phyloP scores from a whole-genome alignment of 1,140 invertebrate genomes.

The Teleopsis dalmanni region DNA sequence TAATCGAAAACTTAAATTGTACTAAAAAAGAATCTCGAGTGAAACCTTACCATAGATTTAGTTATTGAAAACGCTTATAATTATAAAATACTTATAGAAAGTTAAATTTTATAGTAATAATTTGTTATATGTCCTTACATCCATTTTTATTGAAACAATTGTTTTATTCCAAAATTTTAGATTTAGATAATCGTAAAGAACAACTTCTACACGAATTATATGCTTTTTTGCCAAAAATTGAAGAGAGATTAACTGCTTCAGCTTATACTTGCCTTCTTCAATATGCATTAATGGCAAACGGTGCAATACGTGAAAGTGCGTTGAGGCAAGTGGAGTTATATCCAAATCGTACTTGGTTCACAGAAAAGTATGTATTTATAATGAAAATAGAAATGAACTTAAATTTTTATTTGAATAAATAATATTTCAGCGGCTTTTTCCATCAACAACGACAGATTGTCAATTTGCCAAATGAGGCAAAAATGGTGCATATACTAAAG shows the following conservation, averaged over 20 bases:
- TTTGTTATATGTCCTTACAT: no score
- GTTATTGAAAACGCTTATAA: no score
- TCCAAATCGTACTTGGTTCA: conserved; percentile 27
- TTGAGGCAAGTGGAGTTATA: conserved; percentile 31
- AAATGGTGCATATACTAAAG: conserved; percentile 21
- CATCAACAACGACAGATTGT: conserved; percentile 34
- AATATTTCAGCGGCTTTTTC: conserved; percentile 23
- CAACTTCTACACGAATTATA: conserved; percentile 10
- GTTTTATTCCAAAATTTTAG: no score
- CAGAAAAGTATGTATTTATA: conserved; percentile 22
- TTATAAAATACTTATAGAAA: no score
- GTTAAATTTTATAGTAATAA: no score
- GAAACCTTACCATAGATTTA: no score
- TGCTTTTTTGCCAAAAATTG: conserved; percentile 42
- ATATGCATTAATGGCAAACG: conserved; percentile 44
- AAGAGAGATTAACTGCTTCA: conserved; percentile 30
- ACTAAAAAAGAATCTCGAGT: no score
- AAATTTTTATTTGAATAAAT: no score
- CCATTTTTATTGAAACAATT: no score
- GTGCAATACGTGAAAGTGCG: conserved; percentile 40
- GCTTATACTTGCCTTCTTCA: conserved; percentile 44
- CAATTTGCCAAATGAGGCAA: conserved; percentile 18
- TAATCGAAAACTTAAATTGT: no score
- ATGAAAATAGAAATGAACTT: neutral
- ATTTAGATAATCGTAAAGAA: neutral